Conservation (phyloP, 2,113 vertebrate genomes). For the Egretta garzetta region DNA sequence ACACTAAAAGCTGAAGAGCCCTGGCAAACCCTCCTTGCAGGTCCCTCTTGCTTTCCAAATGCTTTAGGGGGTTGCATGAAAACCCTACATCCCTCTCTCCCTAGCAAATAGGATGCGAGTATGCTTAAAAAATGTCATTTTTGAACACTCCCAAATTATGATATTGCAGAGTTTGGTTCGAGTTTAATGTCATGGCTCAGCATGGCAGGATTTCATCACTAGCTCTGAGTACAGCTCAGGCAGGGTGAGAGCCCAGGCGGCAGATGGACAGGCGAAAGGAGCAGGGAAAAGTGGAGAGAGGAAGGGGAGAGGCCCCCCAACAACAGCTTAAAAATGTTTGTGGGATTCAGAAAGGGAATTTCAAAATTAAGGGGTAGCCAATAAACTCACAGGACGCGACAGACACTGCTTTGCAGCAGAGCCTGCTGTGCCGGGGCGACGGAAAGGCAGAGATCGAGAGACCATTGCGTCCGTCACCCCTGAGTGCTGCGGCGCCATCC, state of each 20-base stretch:
- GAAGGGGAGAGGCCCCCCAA: neutral
- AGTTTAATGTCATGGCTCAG: rapidly evolving
- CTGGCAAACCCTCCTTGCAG: neutral
- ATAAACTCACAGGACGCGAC: neutral
- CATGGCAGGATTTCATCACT: rapidly evolving
- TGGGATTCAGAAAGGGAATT: neutral
- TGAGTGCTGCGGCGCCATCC: neutral
- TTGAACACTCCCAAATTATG: neutral
- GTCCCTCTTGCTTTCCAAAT: neutral
- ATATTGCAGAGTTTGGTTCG: neutral
- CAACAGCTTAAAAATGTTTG: neutral
- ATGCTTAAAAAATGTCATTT: neutral
- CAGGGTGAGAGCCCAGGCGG: neutral
- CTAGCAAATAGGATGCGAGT: rapidly evolving
- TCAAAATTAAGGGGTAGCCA: neutral
- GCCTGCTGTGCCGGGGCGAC: neutral
- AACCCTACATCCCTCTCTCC: neutral
- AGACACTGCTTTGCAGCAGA: neutral
- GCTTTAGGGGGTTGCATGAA: neutral
- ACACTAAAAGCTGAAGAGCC: neutral
- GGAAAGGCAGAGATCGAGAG: constrained; percentile 1
- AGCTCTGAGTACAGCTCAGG: neutral
- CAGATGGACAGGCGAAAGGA: rapidly evolving
- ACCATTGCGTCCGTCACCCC: neutral
- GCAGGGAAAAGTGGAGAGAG: neutral